Conservation (phyloP, 1,140 invertebrate species). For the Lordiphosa clarofinis region DNA sequence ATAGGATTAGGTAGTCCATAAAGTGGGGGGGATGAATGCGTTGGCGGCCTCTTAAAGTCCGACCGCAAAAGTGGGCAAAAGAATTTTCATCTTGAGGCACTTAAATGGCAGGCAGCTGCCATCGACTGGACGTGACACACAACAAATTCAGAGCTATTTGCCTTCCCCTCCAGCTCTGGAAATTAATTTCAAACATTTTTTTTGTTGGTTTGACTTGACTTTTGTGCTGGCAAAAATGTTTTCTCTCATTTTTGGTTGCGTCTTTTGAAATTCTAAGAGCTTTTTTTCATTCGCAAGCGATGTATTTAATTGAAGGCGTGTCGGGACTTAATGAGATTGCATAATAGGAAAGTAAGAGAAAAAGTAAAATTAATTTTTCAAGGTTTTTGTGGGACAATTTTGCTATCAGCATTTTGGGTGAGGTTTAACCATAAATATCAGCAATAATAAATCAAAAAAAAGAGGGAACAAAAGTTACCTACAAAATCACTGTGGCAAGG, state of each 20-base stretch:
- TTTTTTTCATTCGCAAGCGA: slow-evolving; percentile 17
- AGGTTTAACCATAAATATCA: slow-evolving; percentile 9
- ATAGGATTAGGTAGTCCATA: slow-evolving; percentile 36
- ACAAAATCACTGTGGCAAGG: slow-evolving; percentile 35
- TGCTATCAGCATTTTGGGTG: not conserved
- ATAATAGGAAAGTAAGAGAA: slow-evolving; percentile 14
- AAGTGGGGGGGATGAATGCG: not conserved
- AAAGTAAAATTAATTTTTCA: slow-evolving; percentile 44
- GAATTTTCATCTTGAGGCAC: slow-evolving; percentile 29
- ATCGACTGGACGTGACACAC: slow-evolving; percentile 56
- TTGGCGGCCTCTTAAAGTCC: slow-evolving; percentile 3
- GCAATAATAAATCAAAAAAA: slow-evolving; percentile 51
- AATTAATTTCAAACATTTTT: slow-evolving; percentile 49
- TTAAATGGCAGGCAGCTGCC: slow-evolving; percentile 3
- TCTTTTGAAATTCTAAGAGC: no score
- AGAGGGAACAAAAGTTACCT: slow-evolving; percentile 55
- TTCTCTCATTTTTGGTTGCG: slow-evolving; percentile 38
- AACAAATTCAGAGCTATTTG: slow-evolving; percentile 49
- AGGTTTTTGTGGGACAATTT: no score
- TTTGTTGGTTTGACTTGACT: slow-evolving; percentile 30
- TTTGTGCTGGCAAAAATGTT: slow-evolving; percentile 42
- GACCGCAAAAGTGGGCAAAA: slow-evolving; percentile 15
- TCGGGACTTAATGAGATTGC: slow-evolving; percentile 51
- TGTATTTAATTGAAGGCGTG: slow-evolving; percentile 61
- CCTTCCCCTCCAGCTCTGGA: slow-evolving; percentile 13